These are phyloP conservation scores for Palloptera scutellata DNA, from an alignment of 2,888 invertebrate species.

Conservation along the genomic window DNA sequence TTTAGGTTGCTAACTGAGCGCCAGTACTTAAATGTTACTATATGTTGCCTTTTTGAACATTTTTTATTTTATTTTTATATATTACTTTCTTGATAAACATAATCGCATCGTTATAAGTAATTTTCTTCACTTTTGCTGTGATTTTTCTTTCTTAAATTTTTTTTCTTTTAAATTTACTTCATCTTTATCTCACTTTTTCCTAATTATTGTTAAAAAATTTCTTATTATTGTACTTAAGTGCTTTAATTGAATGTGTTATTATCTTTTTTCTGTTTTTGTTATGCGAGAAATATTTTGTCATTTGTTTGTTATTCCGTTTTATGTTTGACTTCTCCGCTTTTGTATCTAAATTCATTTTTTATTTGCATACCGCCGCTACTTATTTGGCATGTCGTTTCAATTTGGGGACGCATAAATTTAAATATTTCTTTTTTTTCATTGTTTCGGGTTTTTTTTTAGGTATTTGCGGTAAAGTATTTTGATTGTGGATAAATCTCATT, in stretches of 20 bases:
- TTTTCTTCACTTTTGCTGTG: slow-evolving; percentile 9
- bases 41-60: not conserved
- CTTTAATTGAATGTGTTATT: slow-evolving; percentile 17
- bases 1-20: not conserved
- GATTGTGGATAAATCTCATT: no score
- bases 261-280: slow-evolving; percentile 11
- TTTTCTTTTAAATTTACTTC: slow-evolving; percentile 9
- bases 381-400: no score
- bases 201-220: not conserved
- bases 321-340: no score
- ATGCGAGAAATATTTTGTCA: slow-evolving; percentile 3
- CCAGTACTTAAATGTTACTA: slow-evolving; percentile 4
- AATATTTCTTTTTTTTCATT: no score
- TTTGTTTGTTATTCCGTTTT: not conserved
- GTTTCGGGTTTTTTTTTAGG: no score
- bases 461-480: no score
- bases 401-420: no score
- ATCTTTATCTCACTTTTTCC: not conserved
- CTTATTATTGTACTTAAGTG: slow-evolving; percentile 11
- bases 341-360: no score
- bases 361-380: no score
- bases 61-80: not conserved
- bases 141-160: slow-evolving; percentile 16
- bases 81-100: slow-evolving; percentile 19
- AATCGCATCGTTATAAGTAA: slow-evolving; percentile 24